These are phyloP conservation scores for Furcifer pardalis DNA, from an alignment of 2,797 vertebrate species.

Conservation along the genomic window DNA sequence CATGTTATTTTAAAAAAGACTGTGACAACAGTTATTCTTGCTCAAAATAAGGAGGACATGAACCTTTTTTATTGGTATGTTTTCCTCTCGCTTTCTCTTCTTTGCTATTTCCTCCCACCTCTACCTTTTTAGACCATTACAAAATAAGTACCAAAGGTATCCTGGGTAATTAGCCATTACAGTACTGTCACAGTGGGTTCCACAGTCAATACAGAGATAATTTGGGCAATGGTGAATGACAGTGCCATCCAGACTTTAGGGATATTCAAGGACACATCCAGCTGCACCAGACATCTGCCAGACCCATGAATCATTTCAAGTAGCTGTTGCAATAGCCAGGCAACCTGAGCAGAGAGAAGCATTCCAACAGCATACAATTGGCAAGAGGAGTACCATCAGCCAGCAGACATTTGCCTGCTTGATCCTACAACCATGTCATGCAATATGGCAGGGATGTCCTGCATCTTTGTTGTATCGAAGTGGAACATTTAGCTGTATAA, in stretches of 20 bases:
- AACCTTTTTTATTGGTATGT: conserved; percentile 56
- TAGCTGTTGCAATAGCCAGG: conserved; percentile 85
- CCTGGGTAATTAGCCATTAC: conserved; percentile 99
- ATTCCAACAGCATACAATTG: conserved; percentile 74
- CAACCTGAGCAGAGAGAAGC: conserved; percentile 91
- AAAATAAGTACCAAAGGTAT: conserved; percentile 96
- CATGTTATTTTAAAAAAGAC: conserved; percentile 6
- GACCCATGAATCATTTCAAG: conserved; percentile 99
- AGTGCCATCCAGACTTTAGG: conserved; percentile 99
- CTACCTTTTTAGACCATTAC: conserved; percentile 69
- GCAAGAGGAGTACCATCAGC: conserved; percentile 61
- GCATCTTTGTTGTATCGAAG: neutral
- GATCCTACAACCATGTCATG: conserved; percentile 32
- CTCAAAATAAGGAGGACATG: conserved; percentile 49
- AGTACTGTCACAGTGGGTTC: conserved; percentile 97
- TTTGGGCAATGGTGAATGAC: conserved; percentile 99
- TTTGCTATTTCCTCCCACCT: conserved; percentile 40
- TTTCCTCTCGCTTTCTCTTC: conserved; percentile 61
- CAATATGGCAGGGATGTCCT: conserved; percentile 4
- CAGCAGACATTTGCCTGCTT: conserved; percentile 60
- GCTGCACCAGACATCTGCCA: conserved; percentile 99
- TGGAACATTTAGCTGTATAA: conserved; percentile 3
- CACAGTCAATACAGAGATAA: conserved; percentile 99
- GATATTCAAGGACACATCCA: conserved; percentile 99
- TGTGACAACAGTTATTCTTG: conserved; percentile 32